Evolutionary conservation across 2,888 invertebrate genomes (phyloP), one percentile per base, ranked within the genome.

Genomic region (Prosapia bicincta): DNA sequence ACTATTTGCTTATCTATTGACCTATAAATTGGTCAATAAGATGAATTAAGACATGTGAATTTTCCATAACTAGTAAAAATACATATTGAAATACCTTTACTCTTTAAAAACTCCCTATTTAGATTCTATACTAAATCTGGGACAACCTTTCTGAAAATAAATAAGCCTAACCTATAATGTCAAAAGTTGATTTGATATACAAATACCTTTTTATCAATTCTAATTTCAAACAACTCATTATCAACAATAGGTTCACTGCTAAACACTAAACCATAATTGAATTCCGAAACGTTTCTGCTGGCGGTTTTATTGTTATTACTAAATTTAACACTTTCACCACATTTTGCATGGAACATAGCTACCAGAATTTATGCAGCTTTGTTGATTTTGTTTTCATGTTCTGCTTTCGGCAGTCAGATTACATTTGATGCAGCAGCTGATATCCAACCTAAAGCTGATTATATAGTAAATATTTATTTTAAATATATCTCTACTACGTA

Each of bases 231-330:
- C 75, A 95, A 86, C 78, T 92, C 89, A 87, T 96, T 94, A 84
- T 95, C 93, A 78, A 88, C 86, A 28, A 96, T 86, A 3, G 95
- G 93, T 81, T 93, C 92, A 5, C 91, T 90, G 82, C 94, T 93
- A 80, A 96, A 89, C 26, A 95, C 94, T 79, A 96, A 86, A n/a
- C 95, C 96, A 86, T 94, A 92, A 85, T 95, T 95, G 83, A 94
- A 96, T 83, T 95, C 94, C 74, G 92, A 91, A 82, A 92, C 90
- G 83, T 91, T 92, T 81, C 95, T 88, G 78, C 91, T 89, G 23
- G 96, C 96, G 30, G 96, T 96, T 77, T 91, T 90, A 85, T 93
- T 93, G 81, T 92, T 92, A 86, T 96, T 95, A 76, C 92, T 89
- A 81, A 97, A 88, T 80, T 92, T 92, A 81, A 97, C 93, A 82